Conservation (phyloP, 2,888 invertebrate species). For the Meiosimyza platycephala region DNA sequence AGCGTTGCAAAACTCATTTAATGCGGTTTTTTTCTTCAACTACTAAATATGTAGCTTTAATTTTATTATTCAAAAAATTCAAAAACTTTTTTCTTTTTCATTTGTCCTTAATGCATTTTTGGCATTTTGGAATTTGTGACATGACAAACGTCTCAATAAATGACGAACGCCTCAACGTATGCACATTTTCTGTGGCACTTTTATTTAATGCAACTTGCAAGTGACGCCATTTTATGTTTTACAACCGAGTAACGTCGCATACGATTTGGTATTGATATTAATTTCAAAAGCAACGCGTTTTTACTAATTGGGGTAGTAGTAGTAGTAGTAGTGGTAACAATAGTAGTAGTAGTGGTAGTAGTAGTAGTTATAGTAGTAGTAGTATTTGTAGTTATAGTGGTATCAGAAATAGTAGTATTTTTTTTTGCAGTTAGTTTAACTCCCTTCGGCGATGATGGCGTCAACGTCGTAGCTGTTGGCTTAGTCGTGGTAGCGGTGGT, state of each 20-base stretch:
- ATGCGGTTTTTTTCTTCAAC: neutral
- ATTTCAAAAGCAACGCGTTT: constrained; percentile 25
- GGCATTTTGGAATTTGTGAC: neutral
- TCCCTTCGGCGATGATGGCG: constrained; percentile 24
- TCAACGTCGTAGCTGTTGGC: constrained; percentile 32
- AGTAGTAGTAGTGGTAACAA: constrained; percentile 44
- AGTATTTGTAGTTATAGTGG: constrained; percentile 37
- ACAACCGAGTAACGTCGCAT: neutral
- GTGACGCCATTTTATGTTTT: no score
- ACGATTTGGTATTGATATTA: neutral
- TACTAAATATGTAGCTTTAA: neutral
- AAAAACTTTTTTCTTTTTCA: constrained; percentile 43
- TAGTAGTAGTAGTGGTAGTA: constrained; percentile 36
- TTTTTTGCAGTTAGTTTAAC: constrained; percentile 25
- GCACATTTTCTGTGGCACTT: no score
- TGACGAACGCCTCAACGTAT: no score
- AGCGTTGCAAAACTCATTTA: constrained; percentile 17
- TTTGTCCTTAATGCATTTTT: constrained; percentile 8
- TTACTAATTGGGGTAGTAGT: constrained; percentile 51
- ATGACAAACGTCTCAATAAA: no score
- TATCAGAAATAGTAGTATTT: constrained; percentile 36
- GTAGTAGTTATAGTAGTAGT: constrained; percentile 40
- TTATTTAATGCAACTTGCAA: no score
- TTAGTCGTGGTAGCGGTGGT: constrained; percentile 24
- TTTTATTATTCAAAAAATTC: constrained; percentile 45